Evolutionary conservation across 1,140 invertebrate genomes (phyloP).

Genomic region (Centruroides sculpturatus): DNA sequence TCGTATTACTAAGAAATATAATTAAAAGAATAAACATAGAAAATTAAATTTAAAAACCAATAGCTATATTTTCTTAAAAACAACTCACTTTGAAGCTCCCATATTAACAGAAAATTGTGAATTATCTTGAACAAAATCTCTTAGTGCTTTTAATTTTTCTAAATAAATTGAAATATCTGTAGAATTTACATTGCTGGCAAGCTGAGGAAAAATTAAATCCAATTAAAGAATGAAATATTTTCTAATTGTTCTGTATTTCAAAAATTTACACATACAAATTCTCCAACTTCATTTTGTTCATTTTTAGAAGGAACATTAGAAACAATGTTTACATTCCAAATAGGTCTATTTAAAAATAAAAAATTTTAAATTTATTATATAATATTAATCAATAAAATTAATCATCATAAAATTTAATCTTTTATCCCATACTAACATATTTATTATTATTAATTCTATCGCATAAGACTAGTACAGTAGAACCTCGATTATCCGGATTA

Average conservation of each 20-base stretch:
- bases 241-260: too few species aligned
- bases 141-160: constrained; percentile 42
- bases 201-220: background rate
- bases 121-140: constrained; percentile 47
- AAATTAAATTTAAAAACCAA: too few species aligned
- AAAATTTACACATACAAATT: constrained; percentile 24
- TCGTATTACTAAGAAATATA: too few species aligned
- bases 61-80: background rate
- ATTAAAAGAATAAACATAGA: too few species aligned
- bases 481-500: too few species aligned
- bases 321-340: constrained; percentile 29
- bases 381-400: too few species aligned
- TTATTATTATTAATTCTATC: too few species aligned
- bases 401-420: too few species aligned
- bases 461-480: too few species aligned
- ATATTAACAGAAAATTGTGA: constrained; percentile 26
- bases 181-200: constrained; percentile 34
- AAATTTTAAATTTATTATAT: background rate
- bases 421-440: too few species aligned
- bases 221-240: too few species aligned
- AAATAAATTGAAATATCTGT: constrained; percentile 43
- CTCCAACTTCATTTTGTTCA: constrained; percentile 19
- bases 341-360: constrained; percentile 19
- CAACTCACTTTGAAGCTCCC: constrained; percentile 23
- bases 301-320: constrained; percentile 23